These are phyloP conservation scores for Ataeniobius toweri DNA, from an alignment of 2,797 vertebrate species.

Conservation along the genomic window DNA sequence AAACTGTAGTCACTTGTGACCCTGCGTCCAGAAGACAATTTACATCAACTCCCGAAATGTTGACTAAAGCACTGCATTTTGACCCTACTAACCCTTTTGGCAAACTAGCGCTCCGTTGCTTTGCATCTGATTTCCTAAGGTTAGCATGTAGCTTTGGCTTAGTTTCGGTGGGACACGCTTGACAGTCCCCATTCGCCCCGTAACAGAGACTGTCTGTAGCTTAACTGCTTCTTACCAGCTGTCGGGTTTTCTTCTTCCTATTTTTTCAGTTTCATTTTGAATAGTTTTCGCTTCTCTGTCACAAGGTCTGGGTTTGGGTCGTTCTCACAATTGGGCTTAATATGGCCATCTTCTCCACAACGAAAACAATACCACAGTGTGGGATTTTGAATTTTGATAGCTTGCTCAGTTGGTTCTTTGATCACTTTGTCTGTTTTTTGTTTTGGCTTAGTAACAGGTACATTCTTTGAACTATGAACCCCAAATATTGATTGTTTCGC, in stretches of 20 bases:
- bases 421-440: not conserved
- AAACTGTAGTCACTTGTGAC: not conserved
- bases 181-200: not conserved
- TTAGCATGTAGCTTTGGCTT: not conserved
- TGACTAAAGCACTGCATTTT: slow-evolving; percentile 4
- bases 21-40: slow-evolving; percentile 4
- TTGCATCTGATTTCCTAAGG: not conserved
- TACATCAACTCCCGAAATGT: not conserved
- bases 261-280: not conserved
- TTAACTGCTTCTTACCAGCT: not conserved
- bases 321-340: not conserved
- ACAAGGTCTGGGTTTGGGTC: not conserved
- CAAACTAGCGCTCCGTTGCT: not conserved
- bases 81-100: not conserved
- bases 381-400: not conserved
- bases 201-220: slow-evolving; percentile 8
- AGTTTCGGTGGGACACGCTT: not conserved
- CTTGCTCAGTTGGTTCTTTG: not conserved
- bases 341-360: not conserved
- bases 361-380: not conserved
- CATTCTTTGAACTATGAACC: not conserved
- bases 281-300: not conserved
- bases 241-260: not conserved
- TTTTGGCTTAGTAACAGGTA: not conserved
- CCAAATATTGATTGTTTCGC: not conserved